These are phyloP conservation scores for Drosophila bifasciata DNA, from an alignment of 1,140 invertebrate species.

Conservation along the genomic window DNA sequence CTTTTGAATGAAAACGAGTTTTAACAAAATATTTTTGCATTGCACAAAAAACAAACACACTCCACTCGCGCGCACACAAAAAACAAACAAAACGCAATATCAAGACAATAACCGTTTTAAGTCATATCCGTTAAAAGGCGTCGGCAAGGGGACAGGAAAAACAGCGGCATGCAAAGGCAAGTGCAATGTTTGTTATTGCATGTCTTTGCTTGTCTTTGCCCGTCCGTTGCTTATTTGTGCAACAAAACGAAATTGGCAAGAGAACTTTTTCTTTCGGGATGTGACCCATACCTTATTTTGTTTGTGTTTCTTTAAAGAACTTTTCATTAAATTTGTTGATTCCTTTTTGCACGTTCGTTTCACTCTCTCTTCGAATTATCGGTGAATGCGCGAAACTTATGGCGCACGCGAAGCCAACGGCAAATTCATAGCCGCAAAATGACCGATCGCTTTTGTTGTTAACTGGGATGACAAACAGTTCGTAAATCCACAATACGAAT, in stretches of 20 bases:
- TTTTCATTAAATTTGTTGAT: constrained; percentile 33
- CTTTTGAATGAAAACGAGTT: constrained; percentile 57
- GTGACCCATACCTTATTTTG: constrained; percentile 23
- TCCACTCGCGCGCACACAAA: neutral
- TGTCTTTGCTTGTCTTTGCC: constrained; percentile 9
- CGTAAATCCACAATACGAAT: no score
- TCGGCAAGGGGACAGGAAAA: neutral
- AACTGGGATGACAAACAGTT: no score
- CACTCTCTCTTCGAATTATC: no score
- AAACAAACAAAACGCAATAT: constrained; percentile 31
- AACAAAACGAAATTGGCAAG: constrained; percentile 13
- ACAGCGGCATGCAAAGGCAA: constrained; percentile 39
- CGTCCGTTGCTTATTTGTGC: constrained; percentile 6
- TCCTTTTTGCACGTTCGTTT: neutral
- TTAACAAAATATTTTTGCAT: constrained; percentile 68
- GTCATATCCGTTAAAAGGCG: constrained; percentile 43
- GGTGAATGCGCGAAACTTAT: no score
- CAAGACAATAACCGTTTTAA: no score
- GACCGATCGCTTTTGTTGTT: no score
- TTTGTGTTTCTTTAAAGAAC: neutral
- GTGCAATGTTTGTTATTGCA: constrained; percentile 23
- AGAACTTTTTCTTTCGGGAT: neutral
- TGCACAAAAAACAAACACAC: constrained; percentile 48
- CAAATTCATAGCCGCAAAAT: neutral
- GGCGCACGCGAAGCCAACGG: no score